A percentile compares a stretch with the other conserved stretches of the same genome.
Evolutionary conservation across 2,797 vertebrate species (phyloP).

Genomic region (Trachops cirrhosus): DNA sequence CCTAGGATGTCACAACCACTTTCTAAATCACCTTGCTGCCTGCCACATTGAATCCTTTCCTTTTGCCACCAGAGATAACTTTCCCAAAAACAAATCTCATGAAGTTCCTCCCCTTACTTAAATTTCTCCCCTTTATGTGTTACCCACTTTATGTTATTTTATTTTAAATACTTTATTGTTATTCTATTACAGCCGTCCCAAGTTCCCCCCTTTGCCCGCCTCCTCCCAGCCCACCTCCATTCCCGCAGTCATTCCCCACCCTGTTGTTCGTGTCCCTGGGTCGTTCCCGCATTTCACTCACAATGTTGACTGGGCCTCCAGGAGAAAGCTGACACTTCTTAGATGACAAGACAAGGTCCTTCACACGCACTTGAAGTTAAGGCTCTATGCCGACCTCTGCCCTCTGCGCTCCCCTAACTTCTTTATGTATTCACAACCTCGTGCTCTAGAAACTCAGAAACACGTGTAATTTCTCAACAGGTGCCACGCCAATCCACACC

Average conservation of each 20-base stretch:
- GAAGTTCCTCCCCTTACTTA: neutral
- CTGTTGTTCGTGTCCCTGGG: too few species aligned
- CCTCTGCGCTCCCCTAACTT: neutral
- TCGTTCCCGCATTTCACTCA: neutral
- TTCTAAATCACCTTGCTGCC: neutral
- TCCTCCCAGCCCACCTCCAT: neutral
- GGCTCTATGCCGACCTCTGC: neutral
- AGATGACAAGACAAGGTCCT: neutral
- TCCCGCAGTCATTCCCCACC: neutral
- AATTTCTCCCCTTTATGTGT: neutral
- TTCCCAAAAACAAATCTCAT: neutral
- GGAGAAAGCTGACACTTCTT: neutral
- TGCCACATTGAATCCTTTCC: neutral
- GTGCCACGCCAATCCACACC: neutral
- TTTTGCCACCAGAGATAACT: neutral
- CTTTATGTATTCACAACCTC: neutral
- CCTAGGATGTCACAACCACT: neutral
- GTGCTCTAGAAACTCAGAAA: neutral
- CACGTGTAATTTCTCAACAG: neutral
- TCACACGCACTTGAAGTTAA: neutral
- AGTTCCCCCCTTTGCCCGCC: neutral
- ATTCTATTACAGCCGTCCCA: neutral
- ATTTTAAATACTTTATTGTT: neutral
- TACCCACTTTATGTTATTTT: neutral
- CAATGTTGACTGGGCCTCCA: neutral